Evolutionary conservation across 2,113 vertebrate genomes (phyloP).

Genomic region (Vicugna pacos): DNA sequence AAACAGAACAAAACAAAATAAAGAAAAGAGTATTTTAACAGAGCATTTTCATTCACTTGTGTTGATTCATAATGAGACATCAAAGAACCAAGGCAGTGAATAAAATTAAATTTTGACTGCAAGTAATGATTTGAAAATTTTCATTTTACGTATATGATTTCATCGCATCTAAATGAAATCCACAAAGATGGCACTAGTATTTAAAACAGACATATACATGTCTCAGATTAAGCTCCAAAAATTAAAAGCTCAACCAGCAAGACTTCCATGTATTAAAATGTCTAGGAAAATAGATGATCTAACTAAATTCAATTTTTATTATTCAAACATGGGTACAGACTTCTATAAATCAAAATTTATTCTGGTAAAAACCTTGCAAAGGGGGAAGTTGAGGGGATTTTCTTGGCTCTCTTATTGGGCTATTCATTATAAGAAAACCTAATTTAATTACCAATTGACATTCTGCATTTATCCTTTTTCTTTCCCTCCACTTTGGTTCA

Average conservation of each 20-base stretch:
- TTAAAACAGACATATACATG: background rate
- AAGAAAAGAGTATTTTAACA: background rate
- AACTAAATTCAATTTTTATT: background rate
- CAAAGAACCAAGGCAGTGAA: background rate
- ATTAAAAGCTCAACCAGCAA: background rate
- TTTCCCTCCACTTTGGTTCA: background rate
- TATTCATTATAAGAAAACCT: background rate
- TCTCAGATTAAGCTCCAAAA: background rate
- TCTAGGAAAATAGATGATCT: background rate
- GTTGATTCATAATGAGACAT: background rate
- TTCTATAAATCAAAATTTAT: background rate
- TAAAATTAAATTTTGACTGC: background rate
- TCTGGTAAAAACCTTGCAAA: background rate
- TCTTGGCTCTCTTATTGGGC: background rate
- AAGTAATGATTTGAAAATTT: background rate
- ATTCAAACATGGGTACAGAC: background rate
- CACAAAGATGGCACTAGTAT: background rate
- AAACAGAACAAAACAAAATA: too few relatives aligned
- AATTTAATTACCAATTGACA: constrained; percentile 49
- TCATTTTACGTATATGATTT: background rate
- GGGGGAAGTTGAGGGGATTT: background rate
- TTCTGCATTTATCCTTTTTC: background rate
- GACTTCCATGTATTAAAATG: background rate
- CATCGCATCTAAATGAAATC: background rate
- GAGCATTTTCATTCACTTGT: background rate